Evolutionary conservation across 2,113 vertebrate genomes (phyloP).

Genomic region (Alaudala cheleensis): DNA sequence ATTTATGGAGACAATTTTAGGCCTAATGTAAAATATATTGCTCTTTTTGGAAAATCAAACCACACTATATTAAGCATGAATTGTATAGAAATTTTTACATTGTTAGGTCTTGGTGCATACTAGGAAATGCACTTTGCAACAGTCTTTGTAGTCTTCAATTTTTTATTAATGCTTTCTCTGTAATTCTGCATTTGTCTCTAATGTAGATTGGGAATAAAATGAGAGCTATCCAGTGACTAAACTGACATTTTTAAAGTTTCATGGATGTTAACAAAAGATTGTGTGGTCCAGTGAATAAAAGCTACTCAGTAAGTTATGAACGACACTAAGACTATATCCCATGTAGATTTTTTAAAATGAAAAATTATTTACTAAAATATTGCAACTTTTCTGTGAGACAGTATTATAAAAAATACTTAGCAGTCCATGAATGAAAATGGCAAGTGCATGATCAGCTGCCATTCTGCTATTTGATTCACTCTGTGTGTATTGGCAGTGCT

Average conservation of each 20-base stretch:
- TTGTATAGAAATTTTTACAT: background rate
- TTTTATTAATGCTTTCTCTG: constrained; percentile 47
- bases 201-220: background rate
- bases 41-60: background rate
- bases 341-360: background rate
- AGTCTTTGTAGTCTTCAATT: background rate
- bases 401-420: background rate
- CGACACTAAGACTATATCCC: background rate
- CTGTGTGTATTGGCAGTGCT: background rate
- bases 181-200: constrained; percentile 44
- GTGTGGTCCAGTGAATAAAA: background rate
- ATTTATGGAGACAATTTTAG: constrained; percentile 16
- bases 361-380: background rate
- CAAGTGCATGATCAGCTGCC: background rate
- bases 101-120: background rate
- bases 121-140: constrained; percentile 18
- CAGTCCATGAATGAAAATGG: background rate
- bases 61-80: background rate
- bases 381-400: background rate
- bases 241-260: background rate
- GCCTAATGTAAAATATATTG: background rate
- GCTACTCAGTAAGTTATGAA: background rate
- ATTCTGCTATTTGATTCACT: background rate
- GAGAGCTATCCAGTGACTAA: background rate
- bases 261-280: background rate